Evolutionary conservation across 1,140 invertebrate species (phyloP), one percentile per base, ranked within the genome.

Genomic region (Ceratina japonica): DNA sequence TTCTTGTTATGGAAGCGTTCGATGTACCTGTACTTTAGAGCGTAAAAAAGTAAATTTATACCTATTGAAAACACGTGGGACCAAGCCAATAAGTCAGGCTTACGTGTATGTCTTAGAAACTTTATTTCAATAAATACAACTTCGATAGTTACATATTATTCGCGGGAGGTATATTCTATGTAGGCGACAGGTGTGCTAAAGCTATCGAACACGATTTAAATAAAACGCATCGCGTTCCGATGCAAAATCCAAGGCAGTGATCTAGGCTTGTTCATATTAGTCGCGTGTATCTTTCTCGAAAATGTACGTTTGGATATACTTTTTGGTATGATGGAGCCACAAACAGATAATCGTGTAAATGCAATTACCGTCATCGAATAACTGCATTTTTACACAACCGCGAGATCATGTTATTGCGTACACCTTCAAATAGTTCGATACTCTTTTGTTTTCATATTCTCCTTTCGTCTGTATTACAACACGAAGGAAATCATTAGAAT

Each of bases 61-160:
- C 86, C 85, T 89, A 87, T 81, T 76, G 22, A 56, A 70, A 18
- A 69, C 66, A 75, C 76, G 59, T 81, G 74, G 83, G 85, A 80
- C 79, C 62, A 44, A 80, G 83, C 79, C 79, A 80, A 80, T 84
- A 77, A 76, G 68, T 85, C 79, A 89, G 82, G 85, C 87, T 84
- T 84, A 80, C 62, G 62, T 77, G 65, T 84, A 78, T 82, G 75
- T 86, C 76, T 82, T 83, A 89, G 70, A 87, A 85, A 81, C 86
- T 91, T 91, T 90, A 91, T 90, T 90, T 90, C 87, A 89, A 24
- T 64, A 88, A 86, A 79, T 91, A 91, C 89, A 91, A 89, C 83
- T 89, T 84, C 56, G 66, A 83, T 79, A 79, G 88, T 71, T 86
- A 90, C 88, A 91, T 90, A 91, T 90, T 79, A 83, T 61, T 69